Conservation (phyloP, 2,888 invertebrate species). For the Herminia tarsipennalis region DNA sequence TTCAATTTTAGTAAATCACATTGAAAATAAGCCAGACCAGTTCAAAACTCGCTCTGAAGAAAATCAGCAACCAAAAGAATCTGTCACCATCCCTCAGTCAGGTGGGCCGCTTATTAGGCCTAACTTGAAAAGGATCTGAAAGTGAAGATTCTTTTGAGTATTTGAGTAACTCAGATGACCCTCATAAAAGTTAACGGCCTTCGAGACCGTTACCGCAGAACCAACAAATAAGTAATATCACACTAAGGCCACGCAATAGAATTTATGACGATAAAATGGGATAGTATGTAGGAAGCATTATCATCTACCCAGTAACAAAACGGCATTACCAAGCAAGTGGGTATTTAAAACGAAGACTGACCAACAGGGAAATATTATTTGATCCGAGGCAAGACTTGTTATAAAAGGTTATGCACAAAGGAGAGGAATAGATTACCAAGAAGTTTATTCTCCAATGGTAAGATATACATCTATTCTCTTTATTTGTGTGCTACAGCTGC, state of each 20-base stretch:
- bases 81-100: neutral
- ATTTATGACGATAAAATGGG: neutral
- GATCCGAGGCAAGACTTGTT: neutral
- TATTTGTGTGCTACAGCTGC: too few relatives aligned
- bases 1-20: neutral
- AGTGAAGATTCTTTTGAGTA: neutral
- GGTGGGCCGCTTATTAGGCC: neutral
- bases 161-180: neutral
- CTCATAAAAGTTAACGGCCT: neutral
- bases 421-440: neutral
- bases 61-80: neutral
- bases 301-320: too few relatives aligned
- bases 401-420: neutral
- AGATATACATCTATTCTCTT: neutral
- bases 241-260: neutral
- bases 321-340: neutral
- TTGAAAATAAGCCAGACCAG: neutral
- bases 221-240: neutral
- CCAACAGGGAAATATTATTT: neutral
- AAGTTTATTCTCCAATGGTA: neutral
- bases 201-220: neutral
- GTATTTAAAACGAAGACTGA: neutral
- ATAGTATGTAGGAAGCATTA: too few relatives aligned
- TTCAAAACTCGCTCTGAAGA: too few relatives aligned
- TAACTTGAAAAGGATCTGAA: neutral